Conservation (phyloP, 1,140 invertebrate genomes). For the Pseudomyrmex dendroicus region DNA sequence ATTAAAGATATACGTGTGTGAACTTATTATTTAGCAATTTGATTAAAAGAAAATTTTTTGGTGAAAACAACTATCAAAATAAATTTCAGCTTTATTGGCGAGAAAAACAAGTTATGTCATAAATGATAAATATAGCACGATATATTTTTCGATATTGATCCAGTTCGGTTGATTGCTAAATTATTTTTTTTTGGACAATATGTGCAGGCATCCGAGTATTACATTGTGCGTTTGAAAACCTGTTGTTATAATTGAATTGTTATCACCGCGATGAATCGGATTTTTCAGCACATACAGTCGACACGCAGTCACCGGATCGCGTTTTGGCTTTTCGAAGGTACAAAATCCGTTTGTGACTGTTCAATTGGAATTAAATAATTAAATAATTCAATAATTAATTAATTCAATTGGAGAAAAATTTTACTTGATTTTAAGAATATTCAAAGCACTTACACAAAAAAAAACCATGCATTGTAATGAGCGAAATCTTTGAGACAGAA, state of each 20-base stretch:
- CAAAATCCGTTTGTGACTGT: neutral
- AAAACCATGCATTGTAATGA: too few species aligned
- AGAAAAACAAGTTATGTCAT: neutral
- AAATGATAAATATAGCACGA: slow-evolving; percentile 1
- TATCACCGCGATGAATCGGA: slow-evolving; percentile 12
- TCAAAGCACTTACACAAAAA: too few species aligned
- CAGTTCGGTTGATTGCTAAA: slow-evolving; percentile 23
- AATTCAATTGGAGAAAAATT: neutral
- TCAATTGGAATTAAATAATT: slow-evolving; percentile 2
- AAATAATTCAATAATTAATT: too few species aligned
- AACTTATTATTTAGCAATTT: too few species aligned
- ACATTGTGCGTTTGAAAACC: slow-evolving; percentile 13
- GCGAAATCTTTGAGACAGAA: too few species aligned
- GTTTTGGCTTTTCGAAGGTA: neutral
- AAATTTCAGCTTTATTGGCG: neutral
- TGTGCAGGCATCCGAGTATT: slow-evolving; percentile 8
- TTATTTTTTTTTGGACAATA: slow-evolving; percentile 39
- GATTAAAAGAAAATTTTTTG: too few species aligned
- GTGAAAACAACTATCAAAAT: neutral
- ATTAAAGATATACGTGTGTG: too few species aligned
- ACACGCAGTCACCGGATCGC: neutral
- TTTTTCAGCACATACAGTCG: slow-evolving; percentile 20
- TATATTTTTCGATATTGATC: slow-evolving; percentile 11
- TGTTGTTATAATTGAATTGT: slow-evolving; percentile 37
- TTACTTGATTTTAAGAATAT: neutral